Base-by-base conservation (phyloP, 2,888 invertebrate species). In the Eilema sororculum region DNA sequence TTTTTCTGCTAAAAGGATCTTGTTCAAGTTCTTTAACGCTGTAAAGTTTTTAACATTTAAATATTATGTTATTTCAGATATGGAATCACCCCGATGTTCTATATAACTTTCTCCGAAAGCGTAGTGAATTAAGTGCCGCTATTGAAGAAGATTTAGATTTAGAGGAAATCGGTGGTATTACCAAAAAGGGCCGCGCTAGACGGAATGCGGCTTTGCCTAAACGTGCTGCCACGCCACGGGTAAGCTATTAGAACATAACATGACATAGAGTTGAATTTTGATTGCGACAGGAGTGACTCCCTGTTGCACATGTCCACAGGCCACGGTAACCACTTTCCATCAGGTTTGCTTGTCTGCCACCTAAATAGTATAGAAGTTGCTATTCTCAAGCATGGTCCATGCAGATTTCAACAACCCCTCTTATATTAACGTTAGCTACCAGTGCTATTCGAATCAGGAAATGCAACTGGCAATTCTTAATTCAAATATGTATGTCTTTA, bases 61-160 rank as follows among this genome's bases (percentile, higher is more conserved):
- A n/a, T 0, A 20, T 30, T 25, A 28, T 52, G 60, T 41, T 24
- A 57, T 72, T 68, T 57, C 84, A 97, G 96, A 98, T 99, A 82
- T 99, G 99, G 99, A 99, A 99, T 89, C 99, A 99, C 92, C 98
- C 99, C 0, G 99, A 99, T 89, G 98, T 99, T 24, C 90, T 99
- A 37, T 98, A 98, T 89, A 97, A 98, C 87, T 98, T 98, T 87
- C 91, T 99, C 71, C 97, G 97, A 86, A 98, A 98, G 88, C 96
- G 98, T 62, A 97, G 97, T 75, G 97, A 97, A 84, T 97, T 97
- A 30, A 97, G 97, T 79, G 97, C 97, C 30, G 97, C 96, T 5
- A 91, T 96, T 46, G 97, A 96, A 83, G 95, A 96, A 84, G 98
- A 98, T 91, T 96, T 98, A 80, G 98, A 98, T 89, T 92, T 98